Conservation (phyloP, 2,113 vertebrate genomes). For the Xyliphius kryptos region DNA sequence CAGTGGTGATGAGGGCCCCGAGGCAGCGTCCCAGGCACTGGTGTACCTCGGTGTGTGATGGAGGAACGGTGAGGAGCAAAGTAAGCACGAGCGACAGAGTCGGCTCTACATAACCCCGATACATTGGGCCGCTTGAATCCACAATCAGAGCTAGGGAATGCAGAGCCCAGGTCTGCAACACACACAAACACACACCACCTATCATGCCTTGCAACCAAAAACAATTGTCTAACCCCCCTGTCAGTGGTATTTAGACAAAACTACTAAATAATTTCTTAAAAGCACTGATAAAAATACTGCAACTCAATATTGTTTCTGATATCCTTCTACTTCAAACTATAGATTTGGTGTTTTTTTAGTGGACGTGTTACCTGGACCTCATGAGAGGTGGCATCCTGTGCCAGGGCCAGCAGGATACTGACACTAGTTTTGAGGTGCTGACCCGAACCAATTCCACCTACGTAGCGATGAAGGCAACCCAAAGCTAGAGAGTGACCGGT, state of each 20-base stretch:
- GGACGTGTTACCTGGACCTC: slow-evolving; percentile 98
- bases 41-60: slow-evolving; percentile 79
- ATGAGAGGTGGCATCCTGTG: slow-evolving; percentile 92
- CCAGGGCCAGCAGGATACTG: slow-evolving; percentile 92
- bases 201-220: no score
- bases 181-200: slow-evolving; percentile 14
- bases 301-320: no score
- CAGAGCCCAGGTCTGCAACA: slow-evolving; percentile 72
- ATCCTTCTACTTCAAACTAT: no score
- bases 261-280: no score
- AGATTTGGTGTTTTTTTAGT: no score
- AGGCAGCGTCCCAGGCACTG: slow-evolving; percentile 57
- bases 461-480: slow-evolving; percentile 94
- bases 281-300: no score
- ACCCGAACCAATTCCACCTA: slow-evolving; percentile 96
- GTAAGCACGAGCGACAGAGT: slow-evolving; percentile 76
- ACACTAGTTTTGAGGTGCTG: slow-evolving; percentile 98
- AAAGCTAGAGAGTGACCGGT: slow-evolving; percentile 95
- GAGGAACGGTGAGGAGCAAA: slow-evolving; percentile 75
- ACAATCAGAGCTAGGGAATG: slow-evolving; percentile 79
- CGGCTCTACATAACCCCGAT: slow-evolving; percentile 71
- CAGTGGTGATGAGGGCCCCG: slow-evolving; percentile 54
- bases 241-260: no score
- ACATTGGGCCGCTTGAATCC: slow-evolving; percentile 78
- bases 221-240: no score